phyloP scores from a whole-genome alignment of 2,113 vertebrate genomes.

The Sebastes fasciatus region DNA sequence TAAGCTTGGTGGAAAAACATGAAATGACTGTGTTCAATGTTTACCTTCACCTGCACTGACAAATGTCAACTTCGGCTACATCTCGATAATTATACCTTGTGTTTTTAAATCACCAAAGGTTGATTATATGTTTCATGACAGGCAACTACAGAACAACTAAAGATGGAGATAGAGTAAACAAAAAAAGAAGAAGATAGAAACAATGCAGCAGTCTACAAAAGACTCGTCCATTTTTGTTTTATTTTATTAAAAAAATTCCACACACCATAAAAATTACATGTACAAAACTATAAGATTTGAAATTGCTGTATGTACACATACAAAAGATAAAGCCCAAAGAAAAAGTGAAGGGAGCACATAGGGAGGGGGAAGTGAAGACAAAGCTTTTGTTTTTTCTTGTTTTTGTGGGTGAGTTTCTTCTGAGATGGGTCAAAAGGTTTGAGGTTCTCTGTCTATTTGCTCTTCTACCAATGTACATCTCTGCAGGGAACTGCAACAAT shows the following conservation, averaged over 20 bases:
- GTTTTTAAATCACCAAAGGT: neutral
- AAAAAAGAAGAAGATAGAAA: constrained; percentile 5
- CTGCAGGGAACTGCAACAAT: constrained; percentile 27
- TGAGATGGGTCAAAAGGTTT: constrained; percentile 45
- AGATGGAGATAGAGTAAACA: neutral
- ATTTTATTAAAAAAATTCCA: constrained; percentile 84
- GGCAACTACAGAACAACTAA: neutral
- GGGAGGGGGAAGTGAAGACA: constrained; percentile 48
- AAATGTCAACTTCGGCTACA: neutral
- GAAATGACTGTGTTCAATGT: neutral
- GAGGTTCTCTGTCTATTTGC: constrained; percentile 44
- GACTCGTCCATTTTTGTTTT: constrained; percentile 69
- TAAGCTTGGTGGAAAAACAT: neutral
- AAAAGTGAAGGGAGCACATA: constrained; percentile 69
- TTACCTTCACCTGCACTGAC: neutral
- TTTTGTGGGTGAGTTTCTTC: constrained; percentile 20
- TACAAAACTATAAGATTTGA: constrained; percentile 91
- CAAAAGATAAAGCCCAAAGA: constrained; percentile 83
- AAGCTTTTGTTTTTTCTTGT: constrained; percentile 8
- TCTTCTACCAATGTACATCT: constrained; percentile 21
- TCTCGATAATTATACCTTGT: neutral
- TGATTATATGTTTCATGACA: neutral
- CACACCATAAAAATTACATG: constrained; percentile 90
- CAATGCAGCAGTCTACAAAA: constrained; percentile 34
- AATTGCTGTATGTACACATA: constrained; percentile 88